phyloP scores from a whole-genome alignment of 2,888 invertebrate species.

The Drosophila kambysellisi region DNA sequence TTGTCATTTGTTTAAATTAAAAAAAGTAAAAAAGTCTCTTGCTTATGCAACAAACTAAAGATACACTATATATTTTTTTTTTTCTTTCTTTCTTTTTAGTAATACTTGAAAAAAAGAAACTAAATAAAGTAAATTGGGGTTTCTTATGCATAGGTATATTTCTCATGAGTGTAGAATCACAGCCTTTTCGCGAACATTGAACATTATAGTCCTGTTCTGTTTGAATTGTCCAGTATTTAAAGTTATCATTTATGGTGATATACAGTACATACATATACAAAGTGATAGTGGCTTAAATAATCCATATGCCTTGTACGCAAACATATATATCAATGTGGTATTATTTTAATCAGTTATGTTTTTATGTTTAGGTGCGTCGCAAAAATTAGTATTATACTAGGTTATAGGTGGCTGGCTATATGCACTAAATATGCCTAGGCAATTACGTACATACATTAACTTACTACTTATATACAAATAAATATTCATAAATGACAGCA shows the following conservation, averaged over 20 bases:
- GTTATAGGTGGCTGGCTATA: constrained; percentile 55
- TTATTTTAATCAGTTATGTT: constrained; percentile 55
- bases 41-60: constrained; percentile 48
- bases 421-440: constrained; percentile 35
- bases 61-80: constrained; percentile 19
- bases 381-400: constrained; percentile 31
- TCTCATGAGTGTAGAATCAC: constrained; percentile 81
- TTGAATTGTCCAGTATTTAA: constrained; percentile 72
- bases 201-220: constrained; percentile 59
- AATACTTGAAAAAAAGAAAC: constrained; percentile 64
- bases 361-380: constrained; percentile 40
- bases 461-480: constrained; percentile 70
- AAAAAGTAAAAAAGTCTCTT: constrained; percentile 65
- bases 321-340: constrained; percentile 34
- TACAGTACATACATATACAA: constrained; percentile 23
- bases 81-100: constrained; percentile 7
- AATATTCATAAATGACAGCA: constrained; percentile 61
- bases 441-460: constrained; percentile 27
- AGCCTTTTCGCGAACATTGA: constrained; percentile 75
- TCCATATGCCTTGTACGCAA: constrained; percentile 41
- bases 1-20: constrained; percentile 45
- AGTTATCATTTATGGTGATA: constrained; percentile 43
- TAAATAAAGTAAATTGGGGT: constrained; percentile 46
- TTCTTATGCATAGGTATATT: constrained; percentile 58
- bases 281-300: constrained; percentile 37